Evolutionary conservation across 2,797 vertebrate genomes (phyloP), one percentile per base, ranked within the genome.

Genomic region (Chaetodon trifasciatus): DNA sequence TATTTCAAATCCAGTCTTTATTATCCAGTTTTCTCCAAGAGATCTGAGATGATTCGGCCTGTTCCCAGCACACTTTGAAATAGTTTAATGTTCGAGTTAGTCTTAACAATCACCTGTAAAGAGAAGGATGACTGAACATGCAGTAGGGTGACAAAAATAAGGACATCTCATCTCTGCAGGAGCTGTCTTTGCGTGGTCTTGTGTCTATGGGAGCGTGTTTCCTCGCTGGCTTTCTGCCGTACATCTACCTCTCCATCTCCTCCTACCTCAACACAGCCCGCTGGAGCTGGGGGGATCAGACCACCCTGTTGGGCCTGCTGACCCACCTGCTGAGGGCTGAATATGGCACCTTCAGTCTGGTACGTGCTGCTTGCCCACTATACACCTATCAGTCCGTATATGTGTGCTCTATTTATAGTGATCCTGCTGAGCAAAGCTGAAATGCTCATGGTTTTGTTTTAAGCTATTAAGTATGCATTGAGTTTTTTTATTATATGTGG

Each of bases 271-370:
- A 85, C 91, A 91, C 70, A 44, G 98, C 98, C 50, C 97, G 96
- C 70, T 99, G 98, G 98, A 99, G 96, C 84, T 99, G 98, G 98
- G 98, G 98, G 83, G 98, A 99, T 95, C 98, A 99, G 96, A 98
- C 97, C 3, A 96, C 96, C 37, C 35, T 97, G 76, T 93, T 89
- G 37, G 98, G 98, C 61, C 96, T 99, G 86, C 89, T 98, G 85
- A 98, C 96, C 50, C 98, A 99, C 93, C 95, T 99, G 85, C 96
- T 99, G 89, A 96, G 98, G 92, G 93, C 96, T 86, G 98, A 99
- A 91, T 99, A 99, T 24, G 98, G 98, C 91, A 99, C 98, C 19
- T 99, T 99, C 94, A 97, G 87, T 88, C 95, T 96, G 81, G 95
- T 95, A 92, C 0, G 39, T 69, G 40, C 12, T 44, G 28, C 61